Base-by-base conservation (phyloP, 2,888 invertebrate genomes). In the Ischnura elegans region DNA sequence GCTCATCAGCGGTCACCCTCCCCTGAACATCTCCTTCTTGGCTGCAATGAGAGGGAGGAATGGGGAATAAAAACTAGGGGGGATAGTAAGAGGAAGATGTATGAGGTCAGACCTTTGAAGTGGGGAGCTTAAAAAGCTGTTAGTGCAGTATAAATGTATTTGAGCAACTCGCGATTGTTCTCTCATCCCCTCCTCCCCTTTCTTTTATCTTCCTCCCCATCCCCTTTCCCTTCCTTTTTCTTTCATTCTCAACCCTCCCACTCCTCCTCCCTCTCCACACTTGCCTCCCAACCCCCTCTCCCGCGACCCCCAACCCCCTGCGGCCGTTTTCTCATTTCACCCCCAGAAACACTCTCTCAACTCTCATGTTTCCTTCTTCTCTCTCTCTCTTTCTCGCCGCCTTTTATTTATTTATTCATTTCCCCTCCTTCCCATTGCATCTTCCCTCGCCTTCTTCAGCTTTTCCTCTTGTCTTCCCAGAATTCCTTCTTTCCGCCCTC, bases 81-180 rank as follows among this genome's bases (percentile, higher is more conserved):
- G 25, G 8, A 25, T 2, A n/a, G n/a, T n/a, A 16, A 10, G 55
- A 55, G 25, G 87, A 51, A 19, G 29, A 55, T 36, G 36, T 87
- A 36, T 87, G 21, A 29, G 87, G 36, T 87, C 25, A 51, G 87
- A 87, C 90, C 55, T 90, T 90, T 90, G 90, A 90, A 90, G 90
- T 90, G 90, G 90, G 25, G 42, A 43, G 90, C 90, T 90, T 90
- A 90, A 90, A 90, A 90, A 90, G 90, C 90, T 90, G 90, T 90
- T 90, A 61, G 90, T 90, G 61, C 90, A 90, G 90, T 90, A 90
- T 90, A 90, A 90, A 61, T 90, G 25, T 66, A 90, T 90, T 90
- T 90, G 90, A 66, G 61, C 90, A 16, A 90, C 90, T 90, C n/a
- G 90, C 61, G 90, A 90, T 90, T 90, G 90, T 47, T 43, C 61